These are phyloP conservation scores for Drosophila jambulina DNA, from an alignment of 1,140 invertebrate genomes.

Conservation along the genomic window DNA sequence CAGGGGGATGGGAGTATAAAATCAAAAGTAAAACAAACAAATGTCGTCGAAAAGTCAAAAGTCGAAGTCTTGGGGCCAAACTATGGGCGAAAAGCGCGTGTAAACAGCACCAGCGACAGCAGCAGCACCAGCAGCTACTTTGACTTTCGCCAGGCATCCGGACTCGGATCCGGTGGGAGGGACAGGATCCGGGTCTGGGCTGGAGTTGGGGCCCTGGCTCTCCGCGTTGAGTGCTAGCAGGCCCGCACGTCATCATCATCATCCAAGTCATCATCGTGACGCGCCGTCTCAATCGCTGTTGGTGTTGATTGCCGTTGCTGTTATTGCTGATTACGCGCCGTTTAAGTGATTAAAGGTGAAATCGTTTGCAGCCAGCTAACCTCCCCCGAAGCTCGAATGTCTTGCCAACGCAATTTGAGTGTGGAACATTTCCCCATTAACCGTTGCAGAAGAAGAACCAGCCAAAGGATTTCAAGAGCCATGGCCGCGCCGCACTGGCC, in stretches of 20 bases:
- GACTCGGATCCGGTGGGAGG: conserved; percentile 26
- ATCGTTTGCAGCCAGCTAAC: conserved; percentile 38
- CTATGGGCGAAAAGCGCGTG: conserved; percentile 55
- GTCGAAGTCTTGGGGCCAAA: conserved; percentile 48
- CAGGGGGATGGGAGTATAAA: conserved; percentile 7
- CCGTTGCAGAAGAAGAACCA: conserved; percentile 45
- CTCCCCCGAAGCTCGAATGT: conserved; percentile 15
- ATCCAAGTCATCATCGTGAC: conserved; percentile 37
- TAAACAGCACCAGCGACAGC: conserved; percentile 41
- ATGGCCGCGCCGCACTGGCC: conserved; percentile 12
- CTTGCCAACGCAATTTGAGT: conserved; percentile 42
- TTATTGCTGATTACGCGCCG: conserved; percentile 72
- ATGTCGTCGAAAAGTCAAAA: conserved; percentile 37
- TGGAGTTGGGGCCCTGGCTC: conserved; percentile 11
- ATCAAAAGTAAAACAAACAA: conserved; percentile 58
- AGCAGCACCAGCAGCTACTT: conserved; percentile 31
- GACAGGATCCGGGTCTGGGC: conserved; percentile 13
- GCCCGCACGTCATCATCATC: conserved; percentile 60
- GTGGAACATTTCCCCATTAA: conserved; percentile 31
- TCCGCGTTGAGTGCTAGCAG: conserved; percentile 66
- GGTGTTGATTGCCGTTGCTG: conserved; percentile 74
- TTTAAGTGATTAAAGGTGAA: conserved; percentile 83
- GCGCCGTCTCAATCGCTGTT: conserved; percentile 69
- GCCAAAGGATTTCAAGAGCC: conserved; percentile 30
- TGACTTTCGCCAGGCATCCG: conserved; percentile 54